Base-by-base conservation (phyloP, 2,113 vertebrate species). In the Seriola rivoliana region DNA sequence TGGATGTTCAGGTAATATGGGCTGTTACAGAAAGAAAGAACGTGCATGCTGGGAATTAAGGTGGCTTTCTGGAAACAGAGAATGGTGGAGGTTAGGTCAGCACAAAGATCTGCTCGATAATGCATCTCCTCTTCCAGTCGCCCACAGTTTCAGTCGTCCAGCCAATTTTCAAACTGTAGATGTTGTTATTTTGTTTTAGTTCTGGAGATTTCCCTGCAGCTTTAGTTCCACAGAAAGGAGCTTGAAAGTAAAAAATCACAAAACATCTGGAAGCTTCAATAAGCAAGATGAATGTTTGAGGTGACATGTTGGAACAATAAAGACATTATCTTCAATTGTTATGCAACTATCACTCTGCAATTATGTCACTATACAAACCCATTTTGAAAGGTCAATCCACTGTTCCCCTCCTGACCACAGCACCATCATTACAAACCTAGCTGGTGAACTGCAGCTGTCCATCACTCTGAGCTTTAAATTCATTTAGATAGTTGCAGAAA, bases 1-100 rank as follows among this genome's bases (percentile, higher is more conserved):
- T n/a, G 52, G 17, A 54, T 3, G 52, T 54, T n/a, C 21, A 9
- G 21, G n/a, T 57, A 11, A 55, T 23, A 21, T 11, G 52, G 3
- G 8, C 21, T 1, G 4, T n/a, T 25, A 16, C 38, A 8, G 40
- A 42, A 4, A 52, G n/a, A 68, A 36, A 36, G 29, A 48, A 25
- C 50, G 48, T 46, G 62, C 59, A 38, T 34, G 59, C 80, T 36
- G 34, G 34, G 82, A 65, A 50, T 65, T 57, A 5, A 68, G 52
- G 23, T 75, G 60, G 67, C 55, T 36, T 60, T 23, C 67, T 74
- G 66, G n/a, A 78, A 32, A 13, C 6, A 60, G 44, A 64, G 57
- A 46, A 65, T 59, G 62, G 9, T 17, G 42, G 58, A 36, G 65
- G n/a, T 23, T 58, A 50, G 70, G 66, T 46, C 6, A 32, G 50